A percentile compares a stretch with the other conserved stretches of the same genome.
These are phyloP conservation scores for Pachliopta kotzebuea DNA, from an alignment of 2,888 invertebrate species.

Conservation along the genomic window DNA sequence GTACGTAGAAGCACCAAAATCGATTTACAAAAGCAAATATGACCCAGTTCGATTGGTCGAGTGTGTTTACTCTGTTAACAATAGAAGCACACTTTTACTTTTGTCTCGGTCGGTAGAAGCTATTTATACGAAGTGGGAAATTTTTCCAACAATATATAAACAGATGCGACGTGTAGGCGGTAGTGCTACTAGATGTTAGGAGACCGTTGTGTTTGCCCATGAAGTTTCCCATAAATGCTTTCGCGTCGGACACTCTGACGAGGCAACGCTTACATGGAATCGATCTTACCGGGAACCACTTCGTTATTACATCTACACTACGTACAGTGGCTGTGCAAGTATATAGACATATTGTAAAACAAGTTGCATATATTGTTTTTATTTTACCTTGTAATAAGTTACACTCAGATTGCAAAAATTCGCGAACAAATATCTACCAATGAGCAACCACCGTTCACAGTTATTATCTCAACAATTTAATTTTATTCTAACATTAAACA, in stretches of 20 bases:
- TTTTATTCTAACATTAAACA: too few species aligned
- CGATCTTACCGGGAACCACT: constrained; percentile 18
- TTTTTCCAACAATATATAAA: constrained; percentile 26
- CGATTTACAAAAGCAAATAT: constrained; percentile 26
- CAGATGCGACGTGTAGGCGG: constrained; percentile 22
- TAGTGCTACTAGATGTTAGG: constrained; percentile 22
- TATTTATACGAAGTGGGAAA: constrained; percentile 9
- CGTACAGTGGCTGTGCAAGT: background rate
- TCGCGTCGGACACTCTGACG: constrained; percentile 17
- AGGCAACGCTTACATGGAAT: constrained; percentile 26
- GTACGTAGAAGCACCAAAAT: constrained; percentile 19
- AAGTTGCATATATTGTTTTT: too few species aligned
- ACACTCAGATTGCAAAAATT: too few species aligned
- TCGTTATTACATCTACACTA: background rate
- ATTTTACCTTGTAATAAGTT: too few species aligned
- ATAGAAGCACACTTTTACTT: constrained; percentile 29
- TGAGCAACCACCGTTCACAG: too few species aligned
- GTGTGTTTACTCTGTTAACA: constrained; percentile 25
- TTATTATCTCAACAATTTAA: too few species aligned
- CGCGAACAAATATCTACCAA: too few species aligned
- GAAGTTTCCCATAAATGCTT: constrained; percentile 24
- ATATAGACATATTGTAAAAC: background rate
- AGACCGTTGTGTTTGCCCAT: constrained; percentile 18
- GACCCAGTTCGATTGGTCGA: constrained; percentile 21
- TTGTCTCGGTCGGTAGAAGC: constrained; percentile 8